Evolutionary conservation across 2,888 invertebrate species (phyloP).

Genomic region (Lycaena phlaeas): DNA sequence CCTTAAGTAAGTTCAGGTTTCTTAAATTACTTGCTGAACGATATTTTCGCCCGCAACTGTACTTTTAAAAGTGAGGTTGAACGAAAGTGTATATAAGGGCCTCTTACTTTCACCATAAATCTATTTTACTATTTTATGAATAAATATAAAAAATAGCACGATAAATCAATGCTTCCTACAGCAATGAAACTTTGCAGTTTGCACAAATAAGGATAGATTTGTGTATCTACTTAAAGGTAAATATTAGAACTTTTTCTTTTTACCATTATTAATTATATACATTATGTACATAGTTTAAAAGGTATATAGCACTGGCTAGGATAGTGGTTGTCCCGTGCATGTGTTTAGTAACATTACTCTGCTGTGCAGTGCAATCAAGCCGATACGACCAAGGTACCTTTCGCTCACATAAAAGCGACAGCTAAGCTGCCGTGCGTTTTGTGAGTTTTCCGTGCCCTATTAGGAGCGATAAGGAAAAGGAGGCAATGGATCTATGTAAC

Average conservation of each 20-base stretch:
- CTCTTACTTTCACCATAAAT: conserved; percentile 8
- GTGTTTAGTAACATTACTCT: too few relatives aligned
- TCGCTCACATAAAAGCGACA: too few relatives aligned
- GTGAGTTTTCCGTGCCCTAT: too few relatives aligned
- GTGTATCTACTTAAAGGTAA: too few relatives aligned
- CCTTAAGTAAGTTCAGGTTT: too few relatives aligned
- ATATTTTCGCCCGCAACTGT: background rate
- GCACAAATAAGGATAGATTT: conserved; percentile 5
- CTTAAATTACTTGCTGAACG: too few relatives aligned
- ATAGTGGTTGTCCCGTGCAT: background rate
- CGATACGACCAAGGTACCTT: too few relatives aligned
- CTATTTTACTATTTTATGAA: conserved; percentile 9
- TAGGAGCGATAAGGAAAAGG: too few relatives aligned
- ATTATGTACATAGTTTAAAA: background rate
- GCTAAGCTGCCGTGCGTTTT: too few relatives aligned
- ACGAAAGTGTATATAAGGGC: background rate
- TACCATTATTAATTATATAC: background rate
- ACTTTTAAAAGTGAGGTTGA: background rate
- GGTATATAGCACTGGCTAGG: background rate
- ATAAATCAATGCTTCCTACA: conserved; percentile 8
- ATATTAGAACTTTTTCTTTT: background rate
- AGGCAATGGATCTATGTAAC: too few relatives aligned
- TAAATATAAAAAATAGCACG: conserved; percentile 5
- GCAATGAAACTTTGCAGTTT: background rate
- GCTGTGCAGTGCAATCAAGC: too few relatives aligned